Evolutionary conservation across 2,888 invertebrate genomes (phyloP).

Genomic region (Anagyrus pseudococci): DNA sequence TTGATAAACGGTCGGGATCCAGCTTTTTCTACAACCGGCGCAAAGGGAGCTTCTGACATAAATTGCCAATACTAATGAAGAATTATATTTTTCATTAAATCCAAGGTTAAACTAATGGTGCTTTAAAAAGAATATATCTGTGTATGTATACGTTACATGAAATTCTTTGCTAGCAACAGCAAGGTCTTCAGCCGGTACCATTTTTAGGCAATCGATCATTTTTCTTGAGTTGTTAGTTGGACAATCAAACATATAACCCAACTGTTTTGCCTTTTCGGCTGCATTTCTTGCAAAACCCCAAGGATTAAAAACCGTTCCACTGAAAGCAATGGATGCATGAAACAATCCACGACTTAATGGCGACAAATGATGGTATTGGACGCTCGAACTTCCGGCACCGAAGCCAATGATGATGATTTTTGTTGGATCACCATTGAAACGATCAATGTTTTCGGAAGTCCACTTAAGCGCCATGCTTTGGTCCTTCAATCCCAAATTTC

Average conservation of each 20-base stretch:
- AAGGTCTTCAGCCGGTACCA: conserved; percentile 1
- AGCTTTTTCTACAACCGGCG: conserved; percentile 6
- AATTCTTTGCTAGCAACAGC: conserved; percentile 8
- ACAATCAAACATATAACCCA: conserved; percentile 7
- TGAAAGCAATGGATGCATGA: conserved; percentile 4
- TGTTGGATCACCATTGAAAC: conserved; percentile 3
- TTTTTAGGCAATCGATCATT: conserved; percentile 16
- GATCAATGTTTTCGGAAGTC: conserved; percentile 1
- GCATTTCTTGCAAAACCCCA: background rate
- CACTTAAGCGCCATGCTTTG: conserved; percentile 12
- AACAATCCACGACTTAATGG: conserved; percentile 9
- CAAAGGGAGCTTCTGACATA: conserved; percentile 13
- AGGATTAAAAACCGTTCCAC: conserved; percentile 11
- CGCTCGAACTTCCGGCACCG: conserved; percentile 6
- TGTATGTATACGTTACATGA: conserved; percentile 10
- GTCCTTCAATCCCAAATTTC: conserved; percentile 22
- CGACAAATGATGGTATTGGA: conserved; percentile 19
- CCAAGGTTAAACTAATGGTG: too few species aligned
- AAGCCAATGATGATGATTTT: conserved; percentile 4
- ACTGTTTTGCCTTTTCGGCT: background rate
- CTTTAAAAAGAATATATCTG: too few species aligned
- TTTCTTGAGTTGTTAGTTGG: background rate
- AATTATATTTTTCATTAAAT: too few species aligned
- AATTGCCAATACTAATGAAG: conserved; percentile 10
- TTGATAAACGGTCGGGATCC: conserved; percentile 1